phyloP scores from a whole-genome alignment of 2,113 vertebrate species.

The Saimiri boliviensis region DNA sequence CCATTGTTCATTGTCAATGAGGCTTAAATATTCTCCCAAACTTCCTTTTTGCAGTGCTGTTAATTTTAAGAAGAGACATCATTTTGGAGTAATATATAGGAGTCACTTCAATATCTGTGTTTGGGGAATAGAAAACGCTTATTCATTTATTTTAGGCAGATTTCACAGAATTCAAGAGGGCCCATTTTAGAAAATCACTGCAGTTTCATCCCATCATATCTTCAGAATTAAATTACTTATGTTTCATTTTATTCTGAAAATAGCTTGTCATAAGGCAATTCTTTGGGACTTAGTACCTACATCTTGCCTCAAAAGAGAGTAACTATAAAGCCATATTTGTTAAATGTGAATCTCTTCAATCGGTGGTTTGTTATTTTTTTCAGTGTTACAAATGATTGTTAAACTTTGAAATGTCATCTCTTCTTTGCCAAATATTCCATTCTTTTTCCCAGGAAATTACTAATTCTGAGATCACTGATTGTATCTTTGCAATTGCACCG shows the following conservation, averaged over 20 bases:
- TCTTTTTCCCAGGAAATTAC: slow-evolving; percentile 31
- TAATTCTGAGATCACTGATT: slow-evolving; percentile 45
- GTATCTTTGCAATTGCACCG: slow-evolving; percentile 19
- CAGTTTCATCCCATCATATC: not conserved
- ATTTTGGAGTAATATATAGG: slow-evolving; percentile 14
- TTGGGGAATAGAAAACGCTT: not conserved
- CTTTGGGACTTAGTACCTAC: not conserved
- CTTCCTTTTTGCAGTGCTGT: not conserved
- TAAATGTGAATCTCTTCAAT: slow-evolving; percentile 38
- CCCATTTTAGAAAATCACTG: slow-evolving; percentile 52
- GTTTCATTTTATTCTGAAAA: slow-evolving; percentile 64
- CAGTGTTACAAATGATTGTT: slow-evolving; percentile 47
- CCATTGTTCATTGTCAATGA: not conserved
- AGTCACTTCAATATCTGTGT: not conserved
- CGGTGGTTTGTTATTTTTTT: not conserved
- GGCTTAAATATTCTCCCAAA: not conserved
- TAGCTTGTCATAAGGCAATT: slow-evolving; percentile 48
- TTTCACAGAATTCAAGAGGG: slow-evolving; percentile 35
- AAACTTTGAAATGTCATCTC: slow-evolving; percentile 58
- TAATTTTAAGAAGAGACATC: not conserved
- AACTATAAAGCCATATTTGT: not conserved
- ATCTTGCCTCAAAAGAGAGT: slow-evolving; percentile 38
- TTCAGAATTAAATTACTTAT: slow-evolving; percentile 54
- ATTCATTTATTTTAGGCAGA: slow-evolving; percentile 31
- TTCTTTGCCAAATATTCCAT: slow-evolving; percentile 52